Base-by-base conservation (phyloP, 2,113 vertebrate species). In the Ceyx melanurus region DNA sequence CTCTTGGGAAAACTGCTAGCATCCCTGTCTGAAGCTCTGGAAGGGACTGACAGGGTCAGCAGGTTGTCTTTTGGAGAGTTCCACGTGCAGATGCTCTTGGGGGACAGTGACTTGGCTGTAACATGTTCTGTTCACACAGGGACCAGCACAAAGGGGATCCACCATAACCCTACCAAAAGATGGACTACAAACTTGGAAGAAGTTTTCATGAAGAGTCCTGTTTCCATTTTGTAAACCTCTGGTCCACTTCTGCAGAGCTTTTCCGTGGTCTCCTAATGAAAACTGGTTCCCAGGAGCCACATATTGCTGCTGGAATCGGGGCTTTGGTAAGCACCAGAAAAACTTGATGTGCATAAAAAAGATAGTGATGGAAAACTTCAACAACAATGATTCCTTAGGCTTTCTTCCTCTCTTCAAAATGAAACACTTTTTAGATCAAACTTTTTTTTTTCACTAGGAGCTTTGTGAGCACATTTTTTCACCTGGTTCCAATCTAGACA, bases 381-480 rank as follows among this genome's bases (percentile, higher is more conserved):
- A 74, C 82, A 71, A 64, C 2, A 0, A 18, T 51, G 86, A 76
- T 90, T 95, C 84, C 90, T 96, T 90, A 92, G 79, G 56, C 51
- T 91, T 89, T 89, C 77, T 93, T 90, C 18, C 70, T 57, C 31
- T 72, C 88, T 75, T 70, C 92, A 95, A 96, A 96, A 95, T 95
- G 94, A 96, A 96, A 96, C 95, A 96, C 92, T 93, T 93, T 61
- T 65, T 22, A 94, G 92, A 93, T 58, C 57, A 75, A 68, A 11
- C 40, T 26, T 7, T 62, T 67, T 67, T 43, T 28, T 56, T n/a
- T 22, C 48, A 56, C 79, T 58, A 31, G n/a, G 50, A 91, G 64
- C 76, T 88, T 65, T 86, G 53, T 66, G 74, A 92, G 86, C 54
- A 43, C 35, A 0, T 84, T 94, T 90, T 90, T 89, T 96, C 95